Base-by-base conservation (phyloP, 2,888 invertebrate species). In the Terebella lapidaria region DNA sequence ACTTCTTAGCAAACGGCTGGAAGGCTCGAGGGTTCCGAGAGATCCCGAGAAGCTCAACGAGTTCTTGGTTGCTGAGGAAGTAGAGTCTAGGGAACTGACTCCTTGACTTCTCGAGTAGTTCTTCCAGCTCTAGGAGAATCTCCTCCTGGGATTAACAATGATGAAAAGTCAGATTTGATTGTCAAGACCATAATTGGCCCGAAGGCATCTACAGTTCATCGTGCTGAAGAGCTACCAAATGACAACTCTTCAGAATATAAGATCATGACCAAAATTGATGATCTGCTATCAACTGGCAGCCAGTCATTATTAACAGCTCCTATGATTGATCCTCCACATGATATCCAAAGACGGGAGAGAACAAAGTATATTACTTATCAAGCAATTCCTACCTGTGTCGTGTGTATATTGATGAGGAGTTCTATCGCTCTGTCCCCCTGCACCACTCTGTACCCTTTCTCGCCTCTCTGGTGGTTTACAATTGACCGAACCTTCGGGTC, bases 401-500 rank as follows among this genome's bases (percentile, higher is more conserved):
- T n/a, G n/a, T n/a, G n/a, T n/a, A n/a, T n/a, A n/a, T n/a, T n/a
- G n/a, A n/a, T n/a, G n/a, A 35, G 42, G 10, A n/a, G 10, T 15
- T 35, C 42, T 35, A 10, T 35, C 10, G 42, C 42, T 45, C 74
- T 72, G 54, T 76, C 75, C 55, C 79, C 79, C 67, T 78, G 78
- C 46, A 76, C 63, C 4, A 75, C 61, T 22, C 76, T 64, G 66
- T 73, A 77, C 1, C 75, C 76, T 57, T 75, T 75, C 65, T 77
- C 77, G 53, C 74, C 76, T 30, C 76, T 68, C 27, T 68, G 65
- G 27, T 72, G 67, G 56, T 72, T 70, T 45, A 76, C 70, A 18
- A 79, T 74, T 3, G 76, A 74, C 61, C 74, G 59, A 2, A 77
- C 76, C 62, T 71, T 72, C 35, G 77, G 74, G 65, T 77, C 77